Conservation (phyloP, 2,888 invertebrate species). For the Eurois occulta region DNA sequence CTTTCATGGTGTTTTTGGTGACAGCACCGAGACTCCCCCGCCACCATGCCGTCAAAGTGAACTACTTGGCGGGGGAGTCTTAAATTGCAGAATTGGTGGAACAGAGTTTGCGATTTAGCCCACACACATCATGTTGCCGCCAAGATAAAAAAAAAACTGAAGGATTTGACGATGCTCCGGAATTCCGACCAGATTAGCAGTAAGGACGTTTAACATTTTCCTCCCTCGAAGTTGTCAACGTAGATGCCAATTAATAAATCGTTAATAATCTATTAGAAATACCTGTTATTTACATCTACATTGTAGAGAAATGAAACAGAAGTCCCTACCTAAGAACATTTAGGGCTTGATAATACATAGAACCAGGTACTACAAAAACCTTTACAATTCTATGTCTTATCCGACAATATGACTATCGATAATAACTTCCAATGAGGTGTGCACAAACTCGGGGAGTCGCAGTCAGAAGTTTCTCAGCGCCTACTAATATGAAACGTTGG, state of each 20-base stretch:
- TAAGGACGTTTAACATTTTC: constrained; percentile 39
- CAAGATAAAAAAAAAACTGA: not conserved
- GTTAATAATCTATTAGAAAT: constrained; percentile 68
- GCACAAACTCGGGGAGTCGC: too few species aligned
- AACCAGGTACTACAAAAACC: not conserved
- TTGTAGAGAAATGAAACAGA: constrained; percentile 7
- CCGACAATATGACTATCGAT: not conserved
- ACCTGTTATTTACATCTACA: constrained; percentile 42
- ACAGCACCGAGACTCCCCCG: too few species aligned
- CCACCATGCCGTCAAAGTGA: too few species aligned
- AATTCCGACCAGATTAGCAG: not conserved
- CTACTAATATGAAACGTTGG: not conserved
- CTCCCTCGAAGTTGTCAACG: constrained; percentile 40
- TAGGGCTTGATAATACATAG: not conserved
- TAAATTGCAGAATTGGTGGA: not conserved
- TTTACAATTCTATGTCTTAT: not conserved
- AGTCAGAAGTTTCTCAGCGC: not conserved
- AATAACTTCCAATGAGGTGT: not conserved
- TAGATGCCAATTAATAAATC: constrained; percentile 57
- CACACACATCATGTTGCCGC: not conserved
- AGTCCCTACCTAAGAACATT: not conserved
- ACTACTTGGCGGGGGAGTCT: too few species aligned
- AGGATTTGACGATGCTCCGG: not conserved
- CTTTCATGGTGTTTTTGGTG: not conserved
- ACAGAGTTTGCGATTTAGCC: not conserved